phyloP scores from a whole-genome alignment of 92 coral and sea anemone species.

The Phenganax stokvisi region DNA sequence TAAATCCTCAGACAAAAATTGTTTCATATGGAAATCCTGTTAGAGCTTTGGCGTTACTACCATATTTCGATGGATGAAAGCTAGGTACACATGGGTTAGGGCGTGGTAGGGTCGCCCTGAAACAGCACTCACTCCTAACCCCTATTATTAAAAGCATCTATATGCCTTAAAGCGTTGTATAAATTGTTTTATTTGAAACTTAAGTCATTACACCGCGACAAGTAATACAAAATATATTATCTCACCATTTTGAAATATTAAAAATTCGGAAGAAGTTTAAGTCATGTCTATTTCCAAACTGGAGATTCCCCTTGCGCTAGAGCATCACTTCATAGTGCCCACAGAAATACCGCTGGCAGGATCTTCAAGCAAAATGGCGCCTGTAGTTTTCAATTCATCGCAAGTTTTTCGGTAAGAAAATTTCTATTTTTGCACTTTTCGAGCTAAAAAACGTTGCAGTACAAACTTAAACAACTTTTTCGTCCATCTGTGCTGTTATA shows the following conservation, averaged over 20 bases:
- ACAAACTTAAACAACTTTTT: slow-evolving; percentile 2
- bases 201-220: neutral
- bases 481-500: neutral
- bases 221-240: neutral
- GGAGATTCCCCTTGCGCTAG: slow-evolving; percentile 17
- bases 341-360: slow-evolving; percentile 23
- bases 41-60: too few species aligned
- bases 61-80: too few species aligned
- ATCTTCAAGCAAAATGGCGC: slow-evolving; percentile 71
- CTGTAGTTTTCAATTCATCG: slow-evolving; percentile 81
- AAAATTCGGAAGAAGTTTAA: neutral
- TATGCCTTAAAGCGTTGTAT: too few species aligned
- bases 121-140: too few species aligned
- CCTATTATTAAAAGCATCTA: too few species aligned
- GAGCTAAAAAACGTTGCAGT: neutral
- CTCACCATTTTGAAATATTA: neutral
- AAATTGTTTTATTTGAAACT: too few species aligned
- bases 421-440: neutral
- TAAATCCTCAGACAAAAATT: too few species aligned
- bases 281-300: neutral
- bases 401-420: slow-evolving; percentile 84
- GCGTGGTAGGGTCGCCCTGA: too few species aligned
- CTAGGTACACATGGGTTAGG: too few species aligned
- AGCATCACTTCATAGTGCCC: slow-evolving; percentile 2
- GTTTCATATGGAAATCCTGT: too few species aligned